Conservation (phyloP, 2,888 invertebrate species). For the Seladonia tumulorum region DNA sequence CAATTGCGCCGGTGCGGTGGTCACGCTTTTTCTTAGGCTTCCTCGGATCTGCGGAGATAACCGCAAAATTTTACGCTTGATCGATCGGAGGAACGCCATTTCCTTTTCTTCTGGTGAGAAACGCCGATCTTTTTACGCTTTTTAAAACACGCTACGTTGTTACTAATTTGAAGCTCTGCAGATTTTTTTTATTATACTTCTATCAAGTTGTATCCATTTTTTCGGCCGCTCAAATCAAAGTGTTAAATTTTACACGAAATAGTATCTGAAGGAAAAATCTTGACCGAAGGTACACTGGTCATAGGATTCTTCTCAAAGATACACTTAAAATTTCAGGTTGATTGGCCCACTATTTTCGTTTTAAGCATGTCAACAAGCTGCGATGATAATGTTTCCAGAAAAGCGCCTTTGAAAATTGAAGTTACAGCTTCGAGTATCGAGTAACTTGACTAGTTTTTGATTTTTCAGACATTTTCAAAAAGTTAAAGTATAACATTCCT, state of each 20-base stretch:
- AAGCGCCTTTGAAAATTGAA: neutral
- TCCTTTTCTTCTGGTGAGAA: neutral
- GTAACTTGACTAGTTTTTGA: neutral
- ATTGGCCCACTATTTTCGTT: neutral
- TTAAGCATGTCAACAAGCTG: neutral
- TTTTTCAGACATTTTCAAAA: neutral
- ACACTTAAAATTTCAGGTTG: neutral
- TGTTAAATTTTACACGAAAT: neutral
- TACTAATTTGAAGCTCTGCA: neutral
- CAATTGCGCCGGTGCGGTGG: slow-evolving; percentile 24
- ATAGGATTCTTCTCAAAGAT: neutral
- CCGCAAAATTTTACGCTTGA: slow-evolving; percentile 21
- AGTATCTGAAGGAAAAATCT: neutral
- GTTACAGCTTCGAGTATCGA: neutral
- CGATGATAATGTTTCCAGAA: neutral
- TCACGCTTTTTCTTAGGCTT: slow-evolving; percentile 17
- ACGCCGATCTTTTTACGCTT: neutral
- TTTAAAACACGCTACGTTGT: neutral
- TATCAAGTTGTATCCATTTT: neutral
- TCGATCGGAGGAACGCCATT: neutral
- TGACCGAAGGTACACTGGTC: neutral
- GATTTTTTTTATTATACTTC: neutral
- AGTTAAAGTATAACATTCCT: neutral
- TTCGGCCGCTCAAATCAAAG: neutral
- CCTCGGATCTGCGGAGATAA: neutral